Evolutionary conservation across 2,888 invertebrate species (phyloP).

Genomic region (Orthosia gracilis): DNA sequence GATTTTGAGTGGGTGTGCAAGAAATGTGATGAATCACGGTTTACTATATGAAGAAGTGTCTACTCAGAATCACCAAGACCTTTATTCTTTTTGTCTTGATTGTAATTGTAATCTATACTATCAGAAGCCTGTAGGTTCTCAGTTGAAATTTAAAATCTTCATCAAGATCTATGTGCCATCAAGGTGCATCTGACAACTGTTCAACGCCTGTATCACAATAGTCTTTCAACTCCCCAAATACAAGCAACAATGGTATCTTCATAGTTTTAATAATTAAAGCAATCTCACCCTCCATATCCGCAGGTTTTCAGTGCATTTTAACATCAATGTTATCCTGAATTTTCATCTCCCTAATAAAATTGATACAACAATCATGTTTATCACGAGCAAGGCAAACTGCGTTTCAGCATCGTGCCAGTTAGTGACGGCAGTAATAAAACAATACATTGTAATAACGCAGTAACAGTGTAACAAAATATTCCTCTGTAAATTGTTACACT

Average conservation of each 20-base stretch:
- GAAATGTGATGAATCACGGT: not conserved
- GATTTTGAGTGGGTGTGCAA: not conserved
- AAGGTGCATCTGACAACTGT: not conserved
- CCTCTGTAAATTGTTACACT: not conserved
- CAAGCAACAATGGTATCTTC: not conserved
- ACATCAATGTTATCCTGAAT: not conserved
- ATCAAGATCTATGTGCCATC: too few relatives aligned
- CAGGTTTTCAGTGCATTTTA: too few relatives aligned
- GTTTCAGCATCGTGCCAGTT: constrained; percentile 14
- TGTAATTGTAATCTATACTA: too few relatives aligned
- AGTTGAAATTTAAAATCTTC: too few relatives aligned
- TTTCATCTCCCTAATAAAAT: not conserved
- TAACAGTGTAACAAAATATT: not conserved
- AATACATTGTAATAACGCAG: not conserved
- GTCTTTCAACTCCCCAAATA: not conserved
- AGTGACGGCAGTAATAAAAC: constrained; percentile 4
- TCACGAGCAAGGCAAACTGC: not conserved
- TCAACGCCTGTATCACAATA: not conserved
- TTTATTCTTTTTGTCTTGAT: not conserved
- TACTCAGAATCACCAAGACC: not conserved
- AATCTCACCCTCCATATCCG: too few relatives aligned
- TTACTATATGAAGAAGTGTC: not conserved
- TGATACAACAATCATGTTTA: constrained; percentile 11
- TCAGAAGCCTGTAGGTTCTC: too few relatives aligned
- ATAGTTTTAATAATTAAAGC: not conserved